Evolutionary conservation across 2,888 invertebrate species (phyloP).

Genomic region (Trachelus stipa): DNA sequence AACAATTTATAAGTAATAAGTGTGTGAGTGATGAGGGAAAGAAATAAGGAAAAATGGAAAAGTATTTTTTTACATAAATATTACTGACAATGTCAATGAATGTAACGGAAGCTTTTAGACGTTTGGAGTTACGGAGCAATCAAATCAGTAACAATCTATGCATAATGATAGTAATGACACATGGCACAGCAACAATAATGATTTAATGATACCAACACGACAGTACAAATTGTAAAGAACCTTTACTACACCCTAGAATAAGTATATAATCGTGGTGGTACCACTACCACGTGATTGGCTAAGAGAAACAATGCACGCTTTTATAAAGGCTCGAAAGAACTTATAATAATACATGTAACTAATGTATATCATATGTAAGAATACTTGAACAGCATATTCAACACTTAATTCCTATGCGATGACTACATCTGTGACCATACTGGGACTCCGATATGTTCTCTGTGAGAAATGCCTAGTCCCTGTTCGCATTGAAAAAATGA

Average conservation of each 20-base stretch:
- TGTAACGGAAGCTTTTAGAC: not conserved
- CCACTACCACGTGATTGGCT: not conserved
- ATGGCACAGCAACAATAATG: not conserved
- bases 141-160: not conserved
- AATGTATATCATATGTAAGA: not conserved
- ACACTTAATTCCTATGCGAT: not conserved
- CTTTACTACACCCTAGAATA: slow-evolving; percentile 24
- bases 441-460: not conserved
- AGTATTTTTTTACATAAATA: not conserved
- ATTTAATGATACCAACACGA: slow-evolving; percentile 37
- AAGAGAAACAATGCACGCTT: not conserved
- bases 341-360: not conserved
- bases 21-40: not conserved
- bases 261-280: slow-evolving; percentile 7
- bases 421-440: not conserved
- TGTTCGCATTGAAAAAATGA: not conserved
- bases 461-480: not conserved
- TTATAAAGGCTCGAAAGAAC: not conserved
- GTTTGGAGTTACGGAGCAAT: not conserved
- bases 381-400: not conserved
- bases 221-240: slow-evolving; percentile 51
- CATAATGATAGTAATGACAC: slow-evolving; percentile 35
- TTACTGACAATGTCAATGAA: not conserved
- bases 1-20: not conserved
- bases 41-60: not conserved